Conservation (phyloP, 2,113 vertebrate species). For the Lipotes vexillifer region DNA sequence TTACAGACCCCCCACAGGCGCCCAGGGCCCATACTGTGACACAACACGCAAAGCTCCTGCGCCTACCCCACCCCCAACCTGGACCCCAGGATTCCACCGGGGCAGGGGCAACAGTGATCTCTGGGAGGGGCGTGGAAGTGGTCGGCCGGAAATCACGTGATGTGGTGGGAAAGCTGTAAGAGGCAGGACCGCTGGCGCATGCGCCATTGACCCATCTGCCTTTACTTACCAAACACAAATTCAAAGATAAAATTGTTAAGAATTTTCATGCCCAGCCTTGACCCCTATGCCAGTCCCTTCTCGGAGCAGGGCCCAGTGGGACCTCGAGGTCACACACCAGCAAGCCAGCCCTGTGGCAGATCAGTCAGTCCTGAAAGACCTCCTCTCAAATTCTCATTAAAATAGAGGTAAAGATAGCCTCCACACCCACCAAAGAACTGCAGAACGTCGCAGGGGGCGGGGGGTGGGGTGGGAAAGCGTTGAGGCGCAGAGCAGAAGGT, state of each 20-base stretch:
- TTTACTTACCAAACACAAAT: not conserved
- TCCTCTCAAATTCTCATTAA: not conserved
- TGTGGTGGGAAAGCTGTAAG: rapidly evolving
- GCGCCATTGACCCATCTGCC: no score
- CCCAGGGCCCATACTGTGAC: rapidly evolving
- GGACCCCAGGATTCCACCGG: rapidly evolving
- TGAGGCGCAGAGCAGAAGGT: not conserved
- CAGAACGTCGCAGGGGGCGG: rapidly evolving
- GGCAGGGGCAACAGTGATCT: rapidly evolving
- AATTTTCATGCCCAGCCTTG: not conserved
- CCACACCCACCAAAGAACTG: not conserved
- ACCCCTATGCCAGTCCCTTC: not conserved
- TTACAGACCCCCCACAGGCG: rapidly evolving
- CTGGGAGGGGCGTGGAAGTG: not conserved
- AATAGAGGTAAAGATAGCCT: not conserved
- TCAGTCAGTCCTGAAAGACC: not conserved
- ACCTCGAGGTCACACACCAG: not conserved
- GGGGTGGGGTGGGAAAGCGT: rapidly evolving
- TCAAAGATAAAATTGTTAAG: not conserved
- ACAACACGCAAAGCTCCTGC: rapidly evolving
- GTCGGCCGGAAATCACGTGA: rapidly evolving
- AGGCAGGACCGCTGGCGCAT: rapidly evolving
- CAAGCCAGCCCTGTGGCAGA: not conserved
- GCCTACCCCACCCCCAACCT: rapidly evolving
- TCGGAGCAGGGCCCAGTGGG: no score